Base-by-base conservation (phyloP, 2,797 vertebrate genomes). In the Sebastes ruberrimus region DNA sequence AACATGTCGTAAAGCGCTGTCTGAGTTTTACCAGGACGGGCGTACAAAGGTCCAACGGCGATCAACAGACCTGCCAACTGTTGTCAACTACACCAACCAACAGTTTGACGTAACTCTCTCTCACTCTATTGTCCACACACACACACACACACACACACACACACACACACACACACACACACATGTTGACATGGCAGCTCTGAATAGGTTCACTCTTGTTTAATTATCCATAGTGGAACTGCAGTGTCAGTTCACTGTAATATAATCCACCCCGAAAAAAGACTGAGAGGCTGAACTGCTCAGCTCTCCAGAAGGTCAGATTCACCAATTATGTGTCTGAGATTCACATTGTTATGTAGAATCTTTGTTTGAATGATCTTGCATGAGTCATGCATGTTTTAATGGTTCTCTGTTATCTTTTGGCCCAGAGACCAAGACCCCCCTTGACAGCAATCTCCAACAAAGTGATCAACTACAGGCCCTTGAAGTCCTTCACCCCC, bases 1-100 rank as follows among this genome's bases (percentile, higher is more conserved):
- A 78, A 92, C 88, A 22, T 97, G 94, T 82, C 90, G 82, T 3
- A 94, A 96, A 67, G 93, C 93, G 0, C 68, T 95, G 60, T 79
- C 57, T 1, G 93, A 92, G 28, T 95, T 96, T 2, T 14, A 93
- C 7, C 60, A 68, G 23, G 83, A 88, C 1, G 74, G 81, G 62
- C 1, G 6, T 8, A 52, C 3, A 2, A 88, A 68, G 60, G 55
- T 61, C 38, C 86, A 32, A 4, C 18, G 11, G n/a, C 57, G 30
- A 10, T 76, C 89, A 67, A 14, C 33, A 63, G 73, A 70, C 46
- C 64, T 77, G 49, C 69, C 83, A 7, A 14, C 38, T 18, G 22
- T 86, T 14, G 59, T 33, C 23, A 72, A 77, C 56, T 62, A 25
- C 46, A 53, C n/a, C 1, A 9, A 78, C 38, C 71, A 71, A n/a